A percentile compares a stretch with the other conserved stretches of the same genome.
phyloP scores from a whole-genome alignment of 2,797 vertebrate species.

The Gymnodraco acuticeps region DNA sequence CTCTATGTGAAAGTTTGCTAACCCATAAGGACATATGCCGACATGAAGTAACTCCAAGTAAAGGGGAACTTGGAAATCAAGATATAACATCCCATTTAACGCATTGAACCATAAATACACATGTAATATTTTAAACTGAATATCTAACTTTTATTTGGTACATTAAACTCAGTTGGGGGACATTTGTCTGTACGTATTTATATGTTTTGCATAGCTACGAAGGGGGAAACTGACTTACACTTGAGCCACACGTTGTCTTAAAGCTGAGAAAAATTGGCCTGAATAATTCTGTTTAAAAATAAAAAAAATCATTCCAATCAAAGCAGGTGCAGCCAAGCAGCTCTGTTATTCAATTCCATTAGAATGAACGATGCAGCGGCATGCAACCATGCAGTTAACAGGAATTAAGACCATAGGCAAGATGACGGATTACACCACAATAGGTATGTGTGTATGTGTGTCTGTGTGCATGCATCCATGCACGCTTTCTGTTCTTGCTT shows the following conservation, averaged over 20 bases:
- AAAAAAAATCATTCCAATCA: slow-evolving; percentile 84
- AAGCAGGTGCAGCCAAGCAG: slow-evolving; percentile 84
- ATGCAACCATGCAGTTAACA: slow-evolving; percentile 88
- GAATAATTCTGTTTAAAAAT: slow-evolving; percentile 65
- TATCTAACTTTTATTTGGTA: neutral
- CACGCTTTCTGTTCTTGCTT: slow-evolving; percentile 40
- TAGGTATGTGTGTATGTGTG: slow-evolving; percentile 65
- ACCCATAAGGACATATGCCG: neutral
- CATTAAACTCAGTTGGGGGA: neutral
- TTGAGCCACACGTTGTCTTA: slow-evolving; percentile 59
- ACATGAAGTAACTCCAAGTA: neutral
- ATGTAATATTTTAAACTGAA: neutral
- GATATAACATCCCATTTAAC: neutral
- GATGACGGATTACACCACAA: slow-evolving; percentile 87
- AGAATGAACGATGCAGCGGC: slow-evolving; percentile 86
- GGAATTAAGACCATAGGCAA: slow-evolving; percentile 89
- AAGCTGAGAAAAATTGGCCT: slow-evolving; percentile 64
- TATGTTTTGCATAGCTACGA: slow-evolving; percentile 6
- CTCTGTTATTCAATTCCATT: slow-evolving; percentile 88
- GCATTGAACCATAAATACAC: neutral
- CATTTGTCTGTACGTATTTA: slow-evolving; percentile 3
- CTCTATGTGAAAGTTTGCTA: neutral
- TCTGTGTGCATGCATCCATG: slow-evolving; percentile 47
- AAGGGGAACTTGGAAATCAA: neutral
- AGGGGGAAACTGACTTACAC: slow-evolving; percentile 2